These are phyloP conservation scores for Blastobasis adustella DNA, from an alignment of 2,888 invertebrate species.

Conservation along the genomic window DNA sequence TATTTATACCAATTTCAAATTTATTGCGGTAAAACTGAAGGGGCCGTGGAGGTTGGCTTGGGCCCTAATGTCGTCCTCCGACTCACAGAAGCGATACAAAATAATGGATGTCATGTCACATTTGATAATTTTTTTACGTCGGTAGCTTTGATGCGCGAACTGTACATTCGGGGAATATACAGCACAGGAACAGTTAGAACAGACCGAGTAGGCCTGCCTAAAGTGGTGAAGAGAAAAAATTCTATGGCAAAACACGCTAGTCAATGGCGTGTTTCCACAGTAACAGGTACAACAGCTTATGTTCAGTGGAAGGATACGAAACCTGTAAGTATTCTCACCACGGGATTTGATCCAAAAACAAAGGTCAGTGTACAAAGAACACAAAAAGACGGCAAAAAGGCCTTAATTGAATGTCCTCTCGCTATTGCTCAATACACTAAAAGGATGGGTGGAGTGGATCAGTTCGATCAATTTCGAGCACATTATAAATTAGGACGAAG, in stretches of 20 bases:
- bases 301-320: constrained; percentile 20
- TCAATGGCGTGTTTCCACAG: constrained; percentile 18
- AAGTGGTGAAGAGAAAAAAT: constrained; percentile 6
- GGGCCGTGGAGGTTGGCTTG: constrained; percentile 19
- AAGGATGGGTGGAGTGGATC: constrained; percentile 19
- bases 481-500: constrained; percentile 18
- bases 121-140: constrained; percentile 20
- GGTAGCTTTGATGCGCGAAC: constrained; percentile 12
- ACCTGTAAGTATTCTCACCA: constrained; percentile 17
- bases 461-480: constrained; percentile 11
- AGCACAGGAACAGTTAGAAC: constrained; percentile 19
- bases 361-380: constrained; percentile 11
- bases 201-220: constrained; percentile 10
- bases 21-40: no score
- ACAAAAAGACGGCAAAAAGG: constrained; percentile 14
- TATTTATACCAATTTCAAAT: constrained; percentile 19
- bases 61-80: constrained; percentile 19
- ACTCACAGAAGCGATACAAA: constrained; percentile 11
- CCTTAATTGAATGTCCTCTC: constrained; percentile 10
- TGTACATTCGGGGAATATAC: constrained; percentile 16
- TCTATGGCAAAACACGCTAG: constrained; percentile 11
- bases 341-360: constrained; percentile 20
- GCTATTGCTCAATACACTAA: constrained; percentile 15
- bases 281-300: constrained; percentile 17
- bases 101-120: constrained; percentile 7